A percentile compares a stretch with the other conserved stretches of the same genome.
Conservation (phyloP, 2,888 invertebrate species). For the Dasysyrphus tricinctus region DNA sequence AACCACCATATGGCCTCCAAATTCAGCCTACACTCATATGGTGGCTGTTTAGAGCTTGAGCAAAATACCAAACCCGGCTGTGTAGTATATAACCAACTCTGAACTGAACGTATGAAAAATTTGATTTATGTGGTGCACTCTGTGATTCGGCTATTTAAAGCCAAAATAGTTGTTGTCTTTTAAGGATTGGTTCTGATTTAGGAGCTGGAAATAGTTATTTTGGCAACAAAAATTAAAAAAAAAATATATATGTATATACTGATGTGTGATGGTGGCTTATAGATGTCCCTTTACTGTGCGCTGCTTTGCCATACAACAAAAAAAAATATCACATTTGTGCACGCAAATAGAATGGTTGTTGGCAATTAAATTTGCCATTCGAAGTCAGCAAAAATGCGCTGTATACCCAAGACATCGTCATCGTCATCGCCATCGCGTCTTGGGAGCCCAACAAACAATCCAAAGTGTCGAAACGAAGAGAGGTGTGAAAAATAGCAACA, state of each 20-base stretch:
- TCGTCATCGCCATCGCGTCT: conserved; percentile 11
- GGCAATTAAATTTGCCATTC: conserved; percentile 65
- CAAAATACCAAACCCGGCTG: conserved; percentile 46
- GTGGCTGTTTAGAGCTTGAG: conserved; percentile 2
- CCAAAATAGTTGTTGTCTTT: conserved; percentile 36
- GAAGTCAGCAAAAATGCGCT: conserved; percentile 12
- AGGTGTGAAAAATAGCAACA: conserved; percentile 70
- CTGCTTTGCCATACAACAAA: background rate
- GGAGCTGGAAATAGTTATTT: conserved; percentile 46
- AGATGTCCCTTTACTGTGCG: conserved; percentile 60
- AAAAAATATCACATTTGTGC: conserved; percentile 51
- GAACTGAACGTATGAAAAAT: conserved; percentile 40
- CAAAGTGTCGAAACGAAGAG: conserved; percentile 56
- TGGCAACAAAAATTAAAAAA: background rate
- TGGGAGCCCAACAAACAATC: conserved; percentile 10
- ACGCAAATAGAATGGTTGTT: conserved; percentile 62
- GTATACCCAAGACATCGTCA: conserved; percentile 22
- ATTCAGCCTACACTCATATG: conserved; percentile 61
- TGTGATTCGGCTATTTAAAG: conserved; percentile 66
- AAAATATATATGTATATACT: background rate
- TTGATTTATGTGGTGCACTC: conserved; percentile 70
- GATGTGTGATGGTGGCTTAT: conserved; percentile 23
- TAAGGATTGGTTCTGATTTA: conserved; percentile 72
- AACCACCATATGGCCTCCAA: conserved; percentile 60
- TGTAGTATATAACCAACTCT: background rate